A percentile compares a stretch with the other conserved stretches of the same genome.
Conservation (phyloP, 2,888 invertebrate genomes). For the Marronus borbonicus region DNA sequence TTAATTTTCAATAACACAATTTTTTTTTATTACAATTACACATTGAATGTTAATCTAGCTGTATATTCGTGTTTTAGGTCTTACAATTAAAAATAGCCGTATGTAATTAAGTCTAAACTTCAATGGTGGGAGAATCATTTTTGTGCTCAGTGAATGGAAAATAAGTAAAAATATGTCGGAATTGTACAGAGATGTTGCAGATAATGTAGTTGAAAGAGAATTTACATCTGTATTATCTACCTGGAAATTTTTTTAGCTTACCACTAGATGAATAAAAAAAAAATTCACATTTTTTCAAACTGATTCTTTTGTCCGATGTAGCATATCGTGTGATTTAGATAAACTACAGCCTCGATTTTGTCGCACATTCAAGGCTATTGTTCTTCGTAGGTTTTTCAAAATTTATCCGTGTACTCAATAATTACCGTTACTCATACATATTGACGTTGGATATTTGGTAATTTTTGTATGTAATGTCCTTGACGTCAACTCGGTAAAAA, state of each 20-base stretch:
- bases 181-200: neutral
- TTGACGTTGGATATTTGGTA: neutral
- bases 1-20: neutral
- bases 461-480: slow-evolving; percentile 7
- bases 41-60: neutral
- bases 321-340: neutral
- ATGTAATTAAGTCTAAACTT: slow-evolving; percentile 29
- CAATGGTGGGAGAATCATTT: slow-evolving; percentile 32
- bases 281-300: neutral
- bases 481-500: slow-evolving; percentile 18
- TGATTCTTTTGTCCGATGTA: neutral
- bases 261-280: too few species aligned
- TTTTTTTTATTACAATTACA: neutral
- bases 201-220: neutral
- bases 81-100: slow-evolving; percentile 29
- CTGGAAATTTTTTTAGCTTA: neutral
- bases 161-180: neutral
- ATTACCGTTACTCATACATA: slow-evolving; percentile 4
- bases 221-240: neutral
- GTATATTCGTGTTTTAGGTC: slow-evolving; percentile 16
- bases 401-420: neutral
- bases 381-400: neutral
- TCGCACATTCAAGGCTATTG: neutral
- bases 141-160: slow-evolving; percentile 39
- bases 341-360: neutral